Percentiles rank a stretch among this genome's conserved stretches.
Evolutionary conservation across 1,140 invertebrate genomes (phyloP).

Genomic region (Hetaerina americana): DNA sequence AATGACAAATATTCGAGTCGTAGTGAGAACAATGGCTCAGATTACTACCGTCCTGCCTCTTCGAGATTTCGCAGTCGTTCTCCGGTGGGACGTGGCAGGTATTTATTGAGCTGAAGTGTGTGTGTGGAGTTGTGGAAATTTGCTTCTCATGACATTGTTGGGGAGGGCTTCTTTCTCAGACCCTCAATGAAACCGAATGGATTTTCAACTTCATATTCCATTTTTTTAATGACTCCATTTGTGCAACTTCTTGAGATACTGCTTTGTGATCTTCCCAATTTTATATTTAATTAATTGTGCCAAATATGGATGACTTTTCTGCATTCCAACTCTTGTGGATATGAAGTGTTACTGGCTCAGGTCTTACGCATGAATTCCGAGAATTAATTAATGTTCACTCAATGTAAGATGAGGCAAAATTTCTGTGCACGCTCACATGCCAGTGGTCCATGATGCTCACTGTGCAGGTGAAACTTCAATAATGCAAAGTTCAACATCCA

Average conservation of each 20-base stretch:
- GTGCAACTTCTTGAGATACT: background rate
- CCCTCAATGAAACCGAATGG: background rate
- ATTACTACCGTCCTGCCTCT: slow-evolving; percentile 19
- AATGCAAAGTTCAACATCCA: background rate
- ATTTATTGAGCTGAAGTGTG: slow-evolving; percentile 18
- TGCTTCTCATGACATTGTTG: slow-evolving; percentile 2
- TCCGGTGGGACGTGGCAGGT: slow-evolving; percentile 38
- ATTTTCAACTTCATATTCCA: background rate
- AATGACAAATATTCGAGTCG: slow-evolving; percentile 24
- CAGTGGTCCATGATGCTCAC: background rate
- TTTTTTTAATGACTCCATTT: background rate
- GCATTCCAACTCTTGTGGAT: background rate
- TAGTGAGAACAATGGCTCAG: slow-evolving; percentile 28
- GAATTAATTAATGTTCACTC: background rate
- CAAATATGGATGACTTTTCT: background rate
- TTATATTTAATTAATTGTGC: background rate
- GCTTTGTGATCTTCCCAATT: background rate
- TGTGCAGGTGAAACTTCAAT: background rate
- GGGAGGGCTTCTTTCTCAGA: background rate
- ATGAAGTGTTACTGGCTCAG: background rate
- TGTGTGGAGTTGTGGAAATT: background rate
- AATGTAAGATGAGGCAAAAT: background rate
- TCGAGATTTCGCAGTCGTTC: slow-evolving; percentile 39
- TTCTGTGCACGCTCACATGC: background rate
- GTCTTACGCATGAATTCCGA: background rate